Conservation (phyloP, 2,888 invertebrate species). For the Taphrorychus bicolor region DNA sequence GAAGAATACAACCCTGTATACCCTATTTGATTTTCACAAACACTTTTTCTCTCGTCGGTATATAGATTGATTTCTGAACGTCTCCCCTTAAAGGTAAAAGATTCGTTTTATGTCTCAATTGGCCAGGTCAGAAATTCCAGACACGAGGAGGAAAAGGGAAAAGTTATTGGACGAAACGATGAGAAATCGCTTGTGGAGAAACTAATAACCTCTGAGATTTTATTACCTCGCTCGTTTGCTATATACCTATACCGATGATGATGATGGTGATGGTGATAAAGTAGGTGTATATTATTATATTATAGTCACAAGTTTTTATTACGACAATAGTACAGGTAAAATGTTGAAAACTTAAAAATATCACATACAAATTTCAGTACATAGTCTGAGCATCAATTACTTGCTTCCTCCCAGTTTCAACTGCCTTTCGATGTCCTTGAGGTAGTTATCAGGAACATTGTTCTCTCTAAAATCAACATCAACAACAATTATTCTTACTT, state of each 20-base stretch:
- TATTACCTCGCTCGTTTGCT: too few species aligned
- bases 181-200: neutral
- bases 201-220: too few species aligned
- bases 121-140: slow-evolving; percentile 1
- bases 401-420: slow-evolving; percentile 41
- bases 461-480: slow-evolving; percentile 45
- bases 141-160: slow-evolving; percentile 7
- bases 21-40: neutral
- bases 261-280: too few species aligned
- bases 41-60: neutral
- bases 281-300: too few species aligned
- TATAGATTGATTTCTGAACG: neutral
- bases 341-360: slow-evolving; percentile 11
- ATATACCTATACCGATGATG: too few species aligned
- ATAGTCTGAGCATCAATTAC: slow-evolving; percentile 1
- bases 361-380: slow-evolving; percentile 2
- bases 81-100: slow-evolving; percentile 2
- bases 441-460: slow-evolving; percentile 52
- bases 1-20: neutral
- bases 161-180: slow-evolving; percentile 8
- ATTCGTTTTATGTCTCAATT: slow-evolving; percentile 14
- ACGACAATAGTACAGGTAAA: too few species aligned
- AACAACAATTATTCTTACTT: too few species aligned
- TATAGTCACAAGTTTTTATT: too few species aligned
- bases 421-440: slow-evolving; percentile 54